Evolutionary conservation across 2,888 invertebrate species (phyloP), one percentile per base, ranked within the genome.

Genomic region (Sylvicola cinctus): DNA sequence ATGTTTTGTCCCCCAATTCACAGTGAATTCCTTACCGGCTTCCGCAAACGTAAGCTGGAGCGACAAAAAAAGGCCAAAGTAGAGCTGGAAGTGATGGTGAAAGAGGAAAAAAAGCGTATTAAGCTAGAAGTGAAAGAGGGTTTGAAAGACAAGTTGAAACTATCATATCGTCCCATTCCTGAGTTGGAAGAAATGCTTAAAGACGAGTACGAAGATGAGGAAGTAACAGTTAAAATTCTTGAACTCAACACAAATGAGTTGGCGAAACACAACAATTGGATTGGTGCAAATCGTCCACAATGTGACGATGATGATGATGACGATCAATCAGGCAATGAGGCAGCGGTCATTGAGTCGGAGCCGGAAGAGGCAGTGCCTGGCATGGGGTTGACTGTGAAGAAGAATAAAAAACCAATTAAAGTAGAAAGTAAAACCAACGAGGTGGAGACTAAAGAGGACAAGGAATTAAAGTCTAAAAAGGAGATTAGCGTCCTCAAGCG

Each of bases 21-120:
- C 49, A 83, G 83, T 48, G 79, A 83, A 31, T 84, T 77, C 50
- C 55, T 84, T 17, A 74, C 74, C 41, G 83, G 84, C 2, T 84
- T 84, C 50, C 77, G 69, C 31, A 83, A 81, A 58, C 62, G 84
- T 40, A 84, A 84, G 51, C 54, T 78, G 30, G 73, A 79, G 50
- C 63, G 83, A 31, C 71, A 74, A 48, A 72, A 75, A 45, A 71
- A 73, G 44, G 80, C 80, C 0, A 68, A 77, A 47, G 74, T 76
- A 41, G 68, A 80, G 42, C 52, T 84, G 25, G 67, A 77, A 43
- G 60, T 62, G 26, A 66, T 73, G 43, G 52, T 83, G 3, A 81
- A 80, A 50, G 76, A 74, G 45, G 83, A 83, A 49, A 68, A 66
- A 39, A 78, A 72, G 49, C 63, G 76, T 32, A 73, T 84, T 31